Percentiles rank a stretch among this genome's conserved stretches.
Evolutionary conservation across 2,797 vertebrate species (phyloP).

Genomic region (Ctenochaetus hawaiiensis): DNA sequence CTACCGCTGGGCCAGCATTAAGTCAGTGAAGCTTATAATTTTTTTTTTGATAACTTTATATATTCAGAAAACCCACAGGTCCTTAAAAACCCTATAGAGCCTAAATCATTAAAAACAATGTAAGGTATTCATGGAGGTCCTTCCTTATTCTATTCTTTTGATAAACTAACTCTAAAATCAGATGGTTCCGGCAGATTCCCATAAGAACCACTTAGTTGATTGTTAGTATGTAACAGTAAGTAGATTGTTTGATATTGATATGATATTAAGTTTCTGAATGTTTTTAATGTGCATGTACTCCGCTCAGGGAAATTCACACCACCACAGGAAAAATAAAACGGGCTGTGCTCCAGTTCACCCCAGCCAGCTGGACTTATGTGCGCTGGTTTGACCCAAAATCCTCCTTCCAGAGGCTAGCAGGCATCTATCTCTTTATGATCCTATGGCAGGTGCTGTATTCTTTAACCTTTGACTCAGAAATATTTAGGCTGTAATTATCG

Average conservation of each 20-base stretch:
- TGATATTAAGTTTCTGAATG: neutral
- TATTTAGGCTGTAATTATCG: neutral
- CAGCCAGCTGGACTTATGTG: conserved; percentile 96
- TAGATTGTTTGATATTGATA: neutral
- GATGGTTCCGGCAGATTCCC: too few species aligned
- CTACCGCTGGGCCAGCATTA: conserved; percentile 98
- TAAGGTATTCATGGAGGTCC: neutral
- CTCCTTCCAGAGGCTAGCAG: conserved; percentile 94
- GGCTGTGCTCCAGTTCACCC: conserved; percentile 95
- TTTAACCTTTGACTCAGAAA: conserved; percentile 1
- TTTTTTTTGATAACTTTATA: neutral
- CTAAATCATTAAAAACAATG: neutral
- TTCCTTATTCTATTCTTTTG: neutral
- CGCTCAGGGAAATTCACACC: conserved; percentile 92
- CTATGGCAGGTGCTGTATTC: conserved; percentile 91
- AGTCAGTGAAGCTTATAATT: conserved; percentile 82
- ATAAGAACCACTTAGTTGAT: neutral
- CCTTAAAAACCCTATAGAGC: neutral
- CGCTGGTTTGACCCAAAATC: conserved; percentile 98
- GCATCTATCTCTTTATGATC: conserved; percentile 98
- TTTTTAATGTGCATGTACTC: conserved; percentile 11
- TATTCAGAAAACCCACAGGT: neutral
- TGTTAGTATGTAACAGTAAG: neutral
- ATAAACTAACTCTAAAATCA: too few species aligned
- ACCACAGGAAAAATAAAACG: conserved; percentile 97